Base-by-base conservation (phyloP, 2,888 invertebrate genomes). In the Gymnosoma rotundatum region DNA sequence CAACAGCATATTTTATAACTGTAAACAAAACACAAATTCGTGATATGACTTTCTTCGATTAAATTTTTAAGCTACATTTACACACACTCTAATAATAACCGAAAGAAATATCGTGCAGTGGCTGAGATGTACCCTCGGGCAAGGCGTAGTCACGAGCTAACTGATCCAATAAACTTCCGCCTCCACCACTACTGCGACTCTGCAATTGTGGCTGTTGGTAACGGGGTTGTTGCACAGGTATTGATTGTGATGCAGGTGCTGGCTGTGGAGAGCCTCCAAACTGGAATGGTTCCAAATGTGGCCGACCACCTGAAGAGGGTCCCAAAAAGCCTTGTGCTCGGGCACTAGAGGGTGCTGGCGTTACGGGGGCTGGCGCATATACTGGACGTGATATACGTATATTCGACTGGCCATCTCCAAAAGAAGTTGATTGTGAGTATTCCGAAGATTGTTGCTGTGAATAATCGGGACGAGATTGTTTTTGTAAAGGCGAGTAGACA, bases 31-130 rank as follows among this genome's bases (percentile, higher is more conserved):
- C 56, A 72, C 54, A 63, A 85, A 78, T 72, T 82, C 72, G 48
- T 66, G 63, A 72, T 42, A 79, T 82, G 82, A 85, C 85, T 79
- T 64, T 79, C 73, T 36, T 60, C 63, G 58, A 70, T 56, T 69
- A 63, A 63, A 56, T 14, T 45, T 63, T 56, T 3, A 20, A 25
- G 54, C 48, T 12, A 12, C 10, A 12, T 61, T 61, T 36, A 61
- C 10, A 36, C 20, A 56, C 48, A 9, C 63, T 58, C 93, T 94
- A 96, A 92, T 95, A 96, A 91, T 95, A 95, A 89, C 97, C 96
- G 90, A 97, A 97, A 82, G 96, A 95, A 91, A 97, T 96, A 89
- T 97, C 97, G 89, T 97, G 96, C 50, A 96, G 93, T 0, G 96
- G 94, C 50, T 94, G 93, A 0, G 95, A 93, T 10, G 94, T 93